phyloP scores from a whole-genome alignment of 2,797 vertebrate species.

The Microcaecilia unicolor region DNA sequence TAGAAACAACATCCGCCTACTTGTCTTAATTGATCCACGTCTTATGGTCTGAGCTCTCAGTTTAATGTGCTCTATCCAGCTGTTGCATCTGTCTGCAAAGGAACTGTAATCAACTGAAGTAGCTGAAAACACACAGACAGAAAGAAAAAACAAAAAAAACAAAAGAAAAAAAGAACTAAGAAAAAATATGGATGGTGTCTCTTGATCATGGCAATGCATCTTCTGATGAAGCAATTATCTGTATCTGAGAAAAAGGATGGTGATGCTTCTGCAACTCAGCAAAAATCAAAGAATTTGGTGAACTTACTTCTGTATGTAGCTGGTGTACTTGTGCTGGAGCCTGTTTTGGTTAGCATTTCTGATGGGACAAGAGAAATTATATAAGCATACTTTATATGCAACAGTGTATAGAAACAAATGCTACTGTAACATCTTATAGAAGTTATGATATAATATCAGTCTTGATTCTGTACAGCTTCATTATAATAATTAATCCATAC shows the following conservation, averaged over 20 bases:
- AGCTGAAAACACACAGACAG: conserved; percentile 85
- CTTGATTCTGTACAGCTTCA: neutral
- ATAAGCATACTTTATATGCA: conserved; percentile 13
- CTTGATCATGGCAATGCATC: conserved; percentile 51
- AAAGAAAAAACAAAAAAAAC: conserved; percentile 60
- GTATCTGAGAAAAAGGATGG: conserved; percentile 64
- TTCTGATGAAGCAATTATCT: conserved; percentile 53
- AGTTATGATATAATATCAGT: neutral
- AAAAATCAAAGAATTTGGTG: conserved; percentile 17
- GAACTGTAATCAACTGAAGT: conserved; percentile 99
- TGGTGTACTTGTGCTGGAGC: conserved; percentile 62
- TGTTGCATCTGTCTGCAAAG: conserved; percentile 99
- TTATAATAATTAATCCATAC: conserved; percentile 16
- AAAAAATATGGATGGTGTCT: conserved; percentile 84
- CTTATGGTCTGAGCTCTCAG: conserved; percentile 99
- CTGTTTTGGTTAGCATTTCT: conserved; percentile 71
- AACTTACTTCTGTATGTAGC: conserved; percentile 68
- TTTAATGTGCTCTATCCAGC: conserved; percentile 99
- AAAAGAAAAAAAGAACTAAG: conserved; percentile 48
- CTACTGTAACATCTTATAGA: neutral
- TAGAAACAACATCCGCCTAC: conserved; percentile 93
- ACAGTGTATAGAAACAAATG: conserved; percentile 12
- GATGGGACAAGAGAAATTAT: conserved; percentile 42
- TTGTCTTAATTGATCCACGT: conserved; percentile 99
- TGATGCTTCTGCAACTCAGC: conserved; percentile 28